These are phyloP conservation scores for Gymnocypris eckloni DNA, from an alignment of 2,797 vertebrate species.

Conservation along the genomic window DNA sequence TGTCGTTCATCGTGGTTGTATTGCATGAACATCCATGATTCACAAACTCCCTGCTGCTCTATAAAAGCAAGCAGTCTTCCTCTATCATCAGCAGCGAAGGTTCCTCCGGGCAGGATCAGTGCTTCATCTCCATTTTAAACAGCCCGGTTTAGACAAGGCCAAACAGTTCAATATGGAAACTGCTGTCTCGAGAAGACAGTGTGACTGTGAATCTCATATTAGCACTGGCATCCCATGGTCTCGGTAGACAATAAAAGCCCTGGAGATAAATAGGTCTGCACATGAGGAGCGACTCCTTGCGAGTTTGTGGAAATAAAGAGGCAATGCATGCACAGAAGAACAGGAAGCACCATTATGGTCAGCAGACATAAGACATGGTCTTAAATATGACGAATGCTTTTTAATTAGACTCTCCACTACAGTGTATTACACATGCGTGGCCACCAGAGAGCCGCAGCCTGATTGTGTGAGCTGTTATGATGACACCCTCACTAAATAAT, in stretches of 20 bases:
- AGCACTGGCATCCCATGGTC: slow-evolving; percentile 51
- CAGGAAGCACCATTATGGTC: not conserved
- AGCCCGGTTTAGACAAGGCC: slow-evolving; percentile 35
- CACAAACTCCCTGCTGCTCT: slow-evolving; percentile 34
- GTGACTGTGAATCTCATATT: slow-evolving; percentile 47
- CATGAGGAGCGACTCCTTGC: slow-evolving; percentile 4
- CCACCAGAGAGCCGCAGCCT: slow-evolving; percentile 2
- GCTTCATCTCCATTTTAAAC: slow-evolving; percentile 40
- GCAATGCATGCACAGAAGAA: not conserved
- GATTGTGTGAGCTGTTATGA: slow-evolving; percentile 36
- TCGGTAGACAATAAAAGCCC: slow-evolving; percentile 39
- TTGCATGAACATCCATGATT: slow-evolving; percentile 28
- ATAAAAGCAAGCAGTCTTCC: slow-evolving; percentile 22
- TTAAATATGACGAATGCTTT: slow-evolving; percentile 20
- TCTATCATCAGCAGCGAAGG: not conserved
- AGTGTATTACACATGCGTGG: not conserved
- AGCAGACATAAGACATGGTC: not conserved
- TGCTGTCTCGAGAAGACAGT: slow-evolving; percentile 47
- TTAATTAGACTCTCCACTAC: slow-evolving; percentile 19
- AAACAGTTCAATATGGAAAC: slow-evolving; percentile 47
- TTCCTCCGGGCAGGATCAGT: slow-evolving; percentile 32
- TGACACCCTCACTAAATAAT: slow-evolving; percentile 57
- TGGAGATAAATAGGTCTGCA: slow-evolving; percentile 25
- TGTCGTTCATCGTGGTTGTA: slow-evolving; percentile 8
- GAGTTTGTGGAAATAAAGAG: not conserved